phyloP scores from a whole-genome alignment of 2,888 invertebrate genomes.

The Acrobeloides nanus region DNA sequence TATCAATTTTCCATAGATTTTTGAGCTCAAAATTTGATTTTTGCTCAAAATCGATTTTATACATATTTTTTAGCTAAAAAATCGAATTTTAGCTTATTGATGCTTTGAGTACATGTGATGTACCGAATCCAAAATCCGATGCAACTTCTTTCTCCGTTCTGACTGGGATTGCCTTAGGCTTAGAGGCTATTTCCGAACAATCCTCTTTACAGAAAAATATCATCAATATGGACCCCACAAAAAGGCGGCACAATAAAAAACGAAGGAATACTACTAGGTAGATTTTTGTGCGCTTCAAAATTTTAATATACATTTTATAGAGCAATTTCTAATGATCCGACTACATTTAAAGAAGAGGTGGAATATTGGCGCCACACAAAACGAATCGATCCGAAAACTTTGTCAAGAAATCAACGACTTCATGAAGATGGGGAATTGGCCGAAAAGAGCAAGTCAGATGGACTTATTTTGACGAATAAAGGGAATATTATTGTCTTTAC shows the following conservation, averaged over 20 bases:
- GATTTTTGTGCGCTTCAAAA: no score
- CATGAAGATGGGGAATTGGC: background rate
- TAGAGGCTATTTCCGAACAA: constrained; percentile 33
- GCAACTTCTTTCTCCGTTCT: constrained; percentile 30
- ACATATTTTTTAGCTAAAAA: no score
- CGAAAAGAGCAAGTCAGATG: background rate
- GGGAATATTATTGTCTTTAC: constrained; percentile 17
- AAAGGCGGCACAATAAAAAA: no score
- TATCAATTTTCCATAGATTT: background rate
- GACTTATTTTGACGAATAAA: constrained; percentile 6
- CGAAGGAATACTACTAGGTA: no score
- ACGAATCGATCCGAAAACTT: no score
- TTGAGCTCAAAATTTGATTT: constrained; percentile 8
- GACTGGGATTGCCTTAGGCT: constrained; percentile 32
- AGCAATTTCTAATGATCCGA: background rate
- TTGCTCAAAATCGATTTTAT: no score
- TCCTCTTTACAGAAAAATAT: constrained; percentile 23
- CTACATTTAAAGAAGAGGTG: background rate
- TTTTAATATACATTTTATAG: no score
- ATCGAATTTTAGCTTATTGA: constrained; percentile 69
- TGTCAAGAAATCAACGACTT: background rate
- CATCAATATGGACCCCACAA: background rate
- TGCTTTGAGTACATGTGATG: constrained; percentile 69
- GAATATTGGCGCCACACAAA: no score
- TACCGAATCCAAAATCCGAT: constrained; percentile 57